Conservation (phyloP, 2,797 vertebrate species). For the Bovichtus variegatus region DNA sequence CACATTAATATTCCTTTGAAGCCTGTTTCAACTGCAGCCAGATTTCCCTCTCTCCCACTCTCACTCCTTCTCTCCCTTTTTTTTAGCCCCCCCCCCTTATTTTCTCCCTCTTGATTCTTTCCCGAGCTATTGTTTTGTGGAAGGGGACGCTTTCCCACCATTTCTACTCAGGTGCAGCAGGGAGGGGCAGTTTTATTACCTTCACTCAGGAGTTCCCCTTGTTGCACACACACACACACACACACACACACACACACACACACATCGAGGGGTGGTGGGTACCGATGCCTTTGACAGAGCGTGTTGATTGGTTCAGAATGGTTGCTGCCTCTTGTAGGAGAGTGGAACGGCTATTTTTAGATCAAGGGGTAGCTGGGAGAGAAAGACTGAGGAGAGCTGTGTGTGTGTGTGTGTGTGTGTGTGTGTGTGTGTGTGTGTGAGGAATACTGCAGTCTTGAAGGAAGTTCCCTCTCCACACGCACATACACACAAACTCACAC, state of each 20-base stretch:
- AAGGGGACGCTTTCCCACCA: conserved; percentile 47
- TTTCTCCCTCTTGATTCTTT: conserved; percentile 28
- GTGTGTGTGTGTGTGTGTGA: conserved; percentile 47
- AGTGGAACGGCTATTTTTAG: conserved; percentile 85
- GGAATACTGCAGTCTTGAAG: conserved; percentile 83
- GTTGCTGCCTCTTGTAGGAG: conserved; percentile 86
- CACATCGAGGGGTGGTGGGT: conserved; percentile 66
- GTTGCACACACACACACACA: conserved; percentile 48
- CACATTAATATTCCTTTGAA: conserved; percentile 87
- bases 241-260: conserved; percentile 14
- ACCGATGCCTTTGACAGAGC: conserved; percentile 81
- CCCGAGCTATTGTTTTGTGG: conserved; percentile 55
- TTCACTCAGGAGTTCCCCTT: conserved; percentile 78
- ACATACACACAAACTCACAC: conserved; percentile 43
- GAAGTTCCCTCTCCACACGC: conserved; percentile 72
- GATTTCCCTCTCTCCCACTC: conserved; percentile 54
- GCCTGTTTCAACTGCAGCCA: conserved; percentile 77
- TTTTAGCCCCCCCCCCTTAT: conserved; percentile 19
- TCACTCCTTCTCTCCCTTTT: conserved; percentile 45
- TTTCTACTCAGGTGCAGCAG: conserved; percentile 43
- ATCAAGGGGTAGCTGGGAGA: conserved; percentile 84
- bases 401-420: conserved; percentile 50
- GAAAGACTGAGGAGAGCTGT: conserved; percentile 77
- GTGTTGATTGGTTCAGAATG: conserved; percentile 85
- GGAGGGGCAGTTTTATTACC: conserved; percentile 68